phyloP scores from a whole-genome alignment of 2,797 vertebrate species.

The Phalloptychus januarius region DNA sequence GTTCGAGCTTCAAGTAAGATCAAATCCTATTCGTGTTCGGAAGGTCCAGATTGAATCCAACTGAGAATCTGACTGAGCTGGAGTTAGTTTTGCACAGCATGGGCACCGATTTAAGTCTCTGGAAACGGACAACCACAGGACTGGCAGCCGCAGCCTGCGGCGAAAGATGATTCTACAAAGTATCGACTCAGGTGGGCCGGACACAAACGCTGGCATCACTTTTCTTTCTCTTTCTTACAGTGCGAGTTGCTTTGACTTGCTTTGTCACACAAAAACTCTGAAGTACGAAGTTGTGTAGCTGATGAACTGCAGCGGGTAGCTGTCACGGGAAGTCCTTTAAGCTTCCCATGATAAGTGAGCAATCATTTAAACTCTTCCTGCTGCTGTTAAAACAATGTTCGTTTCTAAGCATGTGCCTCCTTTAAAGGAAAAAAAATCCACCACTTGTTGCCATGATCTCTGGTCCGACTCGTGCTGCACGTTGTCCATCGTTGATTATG shows the following conservation, averaged over 20 bases:
- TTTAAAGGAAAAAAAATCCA: background rate
- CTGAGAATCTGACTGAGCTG: background rate
- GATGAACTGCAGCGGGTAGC: background rate
- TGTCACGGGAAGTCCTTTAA: slow-evolving; percentile 19
- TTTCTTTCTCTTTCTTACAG: background rate
- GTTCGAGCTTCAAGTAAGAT: background rate
- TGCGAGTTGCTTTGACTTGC: background rate
- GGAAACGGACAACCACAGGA: background rate
- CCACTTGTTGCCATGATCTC: background rate
- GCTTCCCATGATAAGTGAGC: slow-evolving; percentile 25
- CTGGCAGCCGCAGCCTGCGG: background rate
- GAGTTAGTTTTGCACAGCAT: background rate
- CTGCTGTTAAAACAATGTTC: slow-evolving; percentile 14
- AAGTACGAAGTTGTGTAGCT: background rate
- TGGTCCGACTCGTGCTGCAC: background rate
- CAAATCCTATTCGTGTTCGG: no score
- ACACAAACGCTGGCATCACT: background rate
- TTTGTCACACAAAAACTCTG: background rate
- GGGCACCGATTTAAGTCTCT: background rate
- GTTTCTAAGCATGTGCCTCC: slow-evolving; percentile 11
- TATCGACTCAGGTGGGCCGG: background rate
- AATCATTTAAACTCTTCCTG: background rate
- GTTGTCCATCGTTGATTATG: slow-evolving; percentile 13
- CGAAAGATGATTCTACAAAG: background rate
- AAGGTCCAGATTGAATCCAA: background rate